phyloP scores from a whole-genome alignment of 2,113 vertebrate species.

The Panthera tigris region DNA sequence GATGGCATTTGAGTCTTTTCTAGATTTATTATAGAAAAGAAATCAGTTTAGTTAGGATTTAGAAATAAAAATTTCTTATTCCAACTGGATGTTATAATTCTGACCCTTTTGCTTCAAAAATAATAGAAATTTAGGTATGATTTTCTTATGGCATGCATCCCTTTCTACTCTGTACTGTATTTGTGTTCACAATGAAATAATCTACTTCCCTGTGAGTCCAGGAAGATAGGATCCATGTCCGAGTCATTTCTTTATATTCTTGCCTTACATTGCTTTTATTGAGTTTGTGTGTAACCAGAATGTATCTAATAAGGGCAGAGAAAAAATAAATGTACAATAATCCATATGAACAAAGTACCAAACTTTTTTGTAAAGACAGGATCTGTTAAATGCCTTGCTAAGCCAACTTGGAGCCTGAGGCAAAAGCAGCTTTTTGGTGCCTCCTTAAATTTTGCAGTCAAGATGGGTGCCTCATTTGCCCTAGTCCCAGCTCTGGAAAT shows the following conservation, averaged over 20 bases:
- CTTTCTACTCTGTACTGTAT: neutral
- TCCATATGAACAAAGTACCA: neutral
- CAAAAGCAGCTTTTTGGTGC: neutral
- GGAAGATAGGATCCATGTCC: neutral
- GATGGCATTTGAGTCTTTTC: neutral
- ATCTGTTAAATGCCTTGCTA: neutral
- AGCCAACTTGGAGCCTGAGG: neutral
- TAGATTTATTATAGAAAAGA: neutral
- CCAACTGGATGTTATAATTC: neutral
- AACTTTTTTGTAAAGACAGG: neutral
- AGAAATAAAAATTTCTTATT: slow-evolving; percentile 6
- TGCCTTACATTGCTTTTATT: neutral
- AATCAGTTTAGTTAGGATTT: neutral
- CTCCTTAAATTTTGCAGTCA: neutral
- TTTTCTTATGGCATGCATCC: neutral
- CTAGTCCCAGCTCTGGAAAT: neutral
- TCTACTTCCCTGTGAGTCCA: neutral
- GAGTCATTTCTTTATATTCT: neutral
- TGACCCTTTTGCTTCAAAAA: neutral
- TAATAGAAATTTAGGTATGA: neutral
- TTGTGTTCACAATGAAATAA: neutral
- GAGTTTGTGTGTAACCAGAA: neutral
- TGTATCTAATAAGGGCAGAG: neutral
- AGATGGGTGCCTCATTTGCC: neutral
- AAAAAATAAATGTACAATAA: neutral